Base-by-base conservation (phyloP, 2,113 vertebrate species). In the Caranx ignobilis region DNA sequence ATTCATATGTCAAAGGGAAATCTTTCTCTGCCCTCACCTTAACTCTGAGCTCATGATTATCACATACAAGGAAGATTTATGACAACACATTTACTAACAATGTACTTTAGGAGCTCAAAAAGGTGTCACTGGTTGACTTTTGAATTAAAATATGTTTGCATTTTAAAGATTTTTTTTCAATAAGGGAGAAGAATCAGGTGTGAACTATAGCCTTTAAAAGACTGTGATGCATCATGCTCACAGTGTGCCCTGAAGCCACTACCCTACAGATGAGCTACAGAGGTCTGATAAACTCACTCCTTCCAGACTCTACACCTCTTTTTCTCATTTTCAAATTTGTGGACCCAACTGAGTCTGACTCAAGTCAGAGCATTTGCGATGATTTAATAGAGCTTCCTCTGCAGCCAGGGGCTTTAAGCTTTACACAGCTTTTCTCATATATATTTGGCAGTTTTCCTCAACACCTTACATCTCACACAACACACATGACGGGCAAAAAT, bases 291-390 rank as follows among this genome's bases (percentile, higher is more conserved):
- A 59, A n/a, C 19, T 48, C 5, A 54, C 5, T 21, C 65, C 4
- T 56, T 13, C 31, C 34, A 1, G 15, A 41, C 35, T 57, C 21
- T 6, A 18, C 2, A 60, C n/a, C 16, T 50, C 21, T 26, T 47
- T 68, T 54, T 37, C 35, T 41, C 39, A 41, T 41, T 50, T 62
- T 43, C 18, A 35, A 32, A 45, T 5, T 54, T 54, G 26, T n/a
- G 21, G 9, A 3, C 52, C 37, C 59, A 16, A 15, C 21, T 0
- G 0, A n/a, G 2, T 12, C 31, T 16, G 26, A 64, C 10, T 13
- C 31, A 63, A 37, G 31, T 65, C 37, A 35, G 54, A 73, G 75
- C 66, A 57, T 62, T 48, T 72, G 48, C 32, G 57, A 41, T 35
- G 54, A 68, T 31, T 69, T 37, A 69, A 56, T 1, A 11, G 18